phyloP scores from a whole-genome alignment of 2,113 vertebrate genomes.

The Zootoca vivipara region DNA sequence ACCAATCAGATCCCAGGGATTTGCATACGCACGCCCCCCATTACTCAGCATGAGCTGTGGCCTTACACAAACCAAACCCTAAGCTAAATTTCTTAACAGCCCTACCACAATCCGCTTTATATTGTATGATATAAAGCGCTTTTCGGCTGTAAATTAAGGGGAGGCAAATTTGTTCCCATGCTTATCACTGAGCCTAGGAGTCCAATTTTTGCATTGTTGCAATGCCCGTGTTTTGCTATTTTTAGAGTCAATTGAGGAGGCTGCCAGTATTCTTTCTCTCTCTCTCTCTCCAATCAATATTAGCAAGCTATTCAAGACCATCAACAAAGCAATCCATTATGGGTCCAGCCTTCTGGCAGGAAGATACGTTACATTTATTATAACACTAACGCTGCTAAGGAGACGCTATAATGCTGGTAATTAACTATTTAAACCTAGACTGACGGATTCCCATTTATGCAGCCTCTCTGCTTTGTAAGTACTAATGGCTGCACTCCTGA shows the following conservation, averaged over 20 bases:
- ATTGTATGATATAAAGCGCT: too few species aligned
- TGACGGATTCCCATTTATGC: constrained; percentile 17
- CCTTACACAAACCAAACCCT: too few species aligned
- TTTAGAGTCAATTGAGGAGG: constrained; percentile 25
- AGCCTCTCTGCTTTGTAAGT: neutral
- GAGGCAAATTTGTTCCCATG: neutral
- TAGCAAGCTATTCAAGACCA: constrained; percentile 51
- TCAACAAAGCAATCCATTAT: constrained; percentile 52
- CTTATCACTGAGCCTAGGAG: constrained; percentile 5
- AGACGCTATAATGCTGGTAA: constrained; percentile 52
- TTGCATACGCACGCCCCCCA: too few species aligned
- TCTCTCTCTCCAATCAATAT: constrained; percentile 29
- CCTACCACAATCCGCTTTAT: too few species aligned
- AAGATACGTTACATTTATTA: constrained; percentile 51
- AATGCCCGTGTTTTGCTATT: neutral
- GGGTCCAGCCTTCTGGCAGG: constrained; percentile 37
- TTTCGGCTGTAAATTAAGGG: neutral
- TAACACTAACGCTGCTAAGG: constrained; percentile 38
- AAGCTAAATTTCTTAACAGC: too few species aligned
- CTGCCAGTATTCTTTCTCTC: constrained; percentile 16
- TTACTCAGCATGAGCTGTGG: too few species aligned
- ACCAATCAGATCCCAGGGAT: too few species aligned
- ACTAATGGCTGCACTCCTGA: neutral
- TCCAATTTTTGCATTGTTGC: neutral
- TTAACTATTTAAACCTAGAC: constrained; percentile 53